These are phyloP conservation scores for Triplophysa dalaica DNA, from an alignment of 2,113 vertebrate species.

Conservation along the genomic window DNA sequence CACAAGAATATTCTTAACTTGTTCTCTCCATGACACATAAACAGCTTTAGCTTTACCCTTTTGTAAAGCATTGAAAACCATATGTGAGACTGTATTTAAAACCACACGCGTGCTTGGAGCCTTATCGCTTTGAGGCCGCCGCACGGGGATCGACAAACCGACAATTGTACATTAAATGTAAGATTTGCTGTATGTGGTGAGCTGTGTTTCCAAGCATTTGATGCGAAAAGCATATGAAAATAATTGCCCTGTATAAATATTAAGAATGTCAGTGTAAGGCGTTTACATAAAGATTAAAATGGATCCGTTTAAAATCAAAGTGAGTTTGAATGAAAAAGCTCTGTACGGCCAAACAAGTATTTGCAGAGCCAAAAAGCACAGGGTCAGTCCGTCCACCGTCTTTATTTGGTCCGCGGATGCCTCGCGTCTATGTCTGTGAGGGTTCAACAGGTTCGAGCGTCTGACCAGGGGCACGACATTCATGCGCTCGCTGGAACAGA, in stretches of 20 bases:
- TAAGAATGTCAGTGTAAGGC: too few relatives aligned
- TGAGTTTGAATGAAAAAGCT: not conserved
- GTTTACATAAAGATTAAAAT: too few relatives aligned
- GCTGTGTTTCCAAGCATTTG: too few relatives aligned
- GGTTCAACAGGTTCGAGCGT: slow-evolving; percentile 47
- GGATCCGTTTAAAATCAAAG: too few relatives aligned
- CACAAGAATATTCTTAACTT: slow-evolving; percentile 22
- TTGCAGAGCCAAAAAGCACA: not conserved
- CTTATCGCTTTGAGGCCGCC: slow-evolving; percentile 12
- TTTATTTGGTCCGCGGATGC: slow-evolving; percentile 48
- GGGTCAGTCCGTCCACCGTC: slow-evolving; percentile 44
- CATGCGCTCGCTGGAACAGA: slow-evolving; percentile 34
- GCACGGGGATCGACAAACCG: not conserved
- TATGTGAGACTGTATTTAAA: not conserved
- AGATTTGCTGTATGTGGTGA: too few relatives aligned
- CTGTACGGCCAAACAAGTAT: not conserved
- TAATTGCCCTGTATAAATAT: too few relatives aligned
- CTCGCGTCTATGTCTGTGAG: slow-evolving; percentile 44
- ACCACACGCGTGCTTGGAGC: slow-evolving; percentile 2
- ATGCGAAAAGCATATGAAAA: too few relatives aligned
- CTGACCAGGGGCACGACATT: slow-evolving; percentile 43
- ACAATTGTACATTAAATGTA: too few relatives aligned
- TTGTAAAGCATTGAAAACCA: slow-evolving; percentile 4
- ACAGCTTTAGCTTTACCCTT: slow-evolving; percentile 44
- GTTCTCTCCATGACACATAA: slow-evolving; percentile 40